These are phyloP conservation scores for Pinna nobilis DNA, from an alignment of 1,140 invertebrate genomes.

Conservation along the genomic window DNA sequence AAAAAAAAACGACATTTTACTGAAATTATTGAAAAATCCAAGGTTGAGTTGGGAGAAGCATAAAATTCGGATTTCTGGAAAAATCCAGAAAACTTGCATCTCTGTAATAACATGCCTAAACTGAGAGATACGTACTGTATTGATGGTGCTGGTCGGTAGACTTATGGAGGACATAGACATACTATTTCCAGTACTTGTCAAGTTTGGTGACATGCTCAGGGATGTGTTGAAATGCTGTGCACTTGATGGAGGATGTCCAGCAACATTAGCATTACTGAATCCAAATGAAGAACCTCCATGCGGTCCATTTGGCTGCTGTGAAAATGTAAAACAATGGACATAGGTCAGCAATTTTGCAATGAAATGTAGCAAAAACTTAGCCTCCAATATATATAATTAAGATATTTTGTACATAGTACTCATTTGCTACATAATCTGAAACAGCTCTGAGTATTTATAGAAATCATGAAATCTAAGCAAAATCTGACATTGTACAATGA, in stretches of 20 bases:
- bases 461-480: too few species aligned
- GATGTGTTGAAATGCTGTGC: slow-evolving; percentile 34
- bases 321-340: slow-evolving; percentile 13
- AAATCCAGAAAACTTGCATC: too few species aligned
- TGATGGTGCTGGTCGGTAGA: background rate
- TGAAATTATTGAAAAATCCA: background rate
- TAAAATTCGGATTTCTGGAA: too few species aligned
- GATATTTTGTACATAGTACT: too few species aligned
- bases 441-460: too few species aligned
- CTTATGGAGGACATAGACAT: slow-evolving; percentile 22
- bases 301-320: slow-evolving; percentile 57
- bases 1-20: too few species aligned
- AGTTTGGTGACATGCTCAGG: slow-evolving; percentile 30
- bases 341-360: too few species aligned
- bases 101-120: background rate
- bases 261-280: slow-evolving; percentile 41
- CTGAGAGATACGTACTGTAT: slow-evolving; percentile 39
- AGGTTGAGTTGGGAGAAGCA: too few species aligned
- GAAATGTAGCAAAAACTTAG: too few species aligned
- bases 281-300: slow-evolving; percentile 46
- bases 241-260: slow-evolving; percentile 39
- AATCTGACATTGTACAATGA: too few species aligned
- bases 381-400: too few species aligned
- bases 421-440: too few species aligned
- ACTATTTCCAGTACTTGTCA: slow-evolving; percentile 30